Percentiles rank a stretch among this genome's conserved stretches.
Evolutionary conservation across 2,888 invertebrate species (phyloP).

Genomic region (Clunio marinus): DNA sequence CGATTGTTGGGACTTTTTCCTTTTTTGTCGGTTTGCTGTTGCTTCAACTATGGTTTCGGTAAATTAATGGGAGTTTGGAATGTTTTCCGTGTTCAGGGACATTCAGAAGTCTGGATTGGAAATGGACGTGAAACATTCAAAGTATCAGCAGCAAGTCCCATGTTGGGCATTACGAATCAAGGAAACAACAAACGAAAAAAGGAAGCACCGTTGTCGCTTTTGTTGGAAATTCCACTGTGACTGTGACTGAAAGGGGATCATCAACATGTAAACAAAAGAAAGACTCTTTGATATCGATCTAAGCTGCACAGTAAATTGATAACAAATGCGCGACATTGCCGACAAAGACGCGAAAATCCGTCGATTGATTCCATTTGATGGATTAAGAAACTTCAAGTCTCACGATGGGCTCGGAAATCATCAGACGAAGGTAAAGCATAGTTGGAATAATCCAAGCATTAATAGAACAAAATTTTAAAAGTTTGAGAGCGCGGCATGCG

Average conservation of each 20-base stretch:
- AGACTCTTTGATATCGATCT: background rate
- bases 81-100: background rate
- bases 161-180: background rate
- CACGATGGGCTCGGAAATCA: slow-evolving; percentile 10
- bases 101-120: background rate
- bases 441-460: background rate
- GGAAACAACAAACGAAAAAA: too few relatives aligned
- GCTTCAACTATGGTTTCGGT: too few relatives aligned
- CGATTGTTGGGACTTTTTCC: too few relatives aligned
- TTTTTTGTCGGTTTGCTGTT: too few relatives aligned
- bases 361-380: slow-evolving; percentile 13
- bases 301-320: background rate
- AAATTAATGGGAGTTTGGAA: too few relatives aligned
- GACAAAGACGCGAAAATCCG: background rate
- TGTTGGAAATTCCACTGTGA: background rate
- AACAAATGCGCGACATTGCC: background rate
- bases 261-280: background rate
- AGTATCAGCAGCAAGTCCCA: background rate
- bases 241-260: background rate
- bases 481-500: background rate
- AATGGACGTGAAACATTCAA: too few relatives aligned
- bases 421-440: background rate
- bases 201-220: background rate
- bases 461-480: background rate
- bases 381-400: slow-evolving; percentile 5